phyloP scores from a whole-genome alignment of 2,113 vertebrate genomes.

The Macroglossus sobrinus region DNA sequence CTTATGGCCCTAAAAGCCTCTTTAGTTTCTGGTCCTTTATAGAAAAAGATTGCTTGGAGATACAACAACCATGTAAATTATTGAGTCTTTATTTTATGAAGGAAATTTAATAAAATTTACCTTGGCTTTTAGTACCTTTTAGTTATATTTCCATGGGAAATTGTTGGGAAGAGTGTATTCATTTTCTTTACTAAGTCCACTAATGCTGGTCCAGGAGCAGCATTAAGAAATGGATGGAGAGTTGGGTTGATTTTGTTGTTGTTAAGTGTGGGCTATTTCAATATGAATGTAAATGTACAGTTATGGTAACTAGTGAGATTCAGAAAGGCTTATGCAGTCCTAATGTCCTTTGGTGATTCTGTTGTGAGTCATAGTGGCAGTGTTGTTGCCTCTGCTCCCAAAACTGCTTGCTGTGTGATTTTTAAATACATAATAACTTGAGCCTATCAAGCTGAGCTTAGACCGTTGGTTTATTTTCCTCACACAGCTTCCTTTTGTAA shows the following conservation, averaged over 20 bases:
- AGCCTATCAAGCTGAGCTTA: neutral
- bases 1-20: neutral
- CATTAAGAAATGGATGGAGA: neutral
- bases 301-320: neutral
- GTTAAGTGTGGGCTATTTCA: neutral
- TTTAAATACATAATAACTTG: neutral
- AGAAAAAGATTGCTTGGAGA: neutral
- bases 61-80: neutral
- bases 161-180: neutral
- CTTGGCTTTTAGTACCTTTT: neutral
- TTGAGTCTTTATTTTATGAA: neutral
- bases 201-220: neutral
- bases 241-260: neutral
- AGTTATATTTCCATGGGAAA: neutral
- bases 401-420: neutral
- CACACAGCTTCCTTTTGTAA: conserved; percentile 22
- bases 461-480: conserved; percentile 17
- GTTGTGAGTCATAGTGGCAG: neutral
- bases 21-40: neutral
- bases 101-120: neutral
- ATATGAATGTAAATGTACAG: neutral
- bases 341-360: neutral
- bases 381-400: neutral
- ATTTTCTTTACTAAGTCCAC: conserved; percentile 10
- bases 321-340: neutral